phyloP scores from a whole-genome alignment of 1,140 invertebrate species.

The Drosophila santomea region DNA sequence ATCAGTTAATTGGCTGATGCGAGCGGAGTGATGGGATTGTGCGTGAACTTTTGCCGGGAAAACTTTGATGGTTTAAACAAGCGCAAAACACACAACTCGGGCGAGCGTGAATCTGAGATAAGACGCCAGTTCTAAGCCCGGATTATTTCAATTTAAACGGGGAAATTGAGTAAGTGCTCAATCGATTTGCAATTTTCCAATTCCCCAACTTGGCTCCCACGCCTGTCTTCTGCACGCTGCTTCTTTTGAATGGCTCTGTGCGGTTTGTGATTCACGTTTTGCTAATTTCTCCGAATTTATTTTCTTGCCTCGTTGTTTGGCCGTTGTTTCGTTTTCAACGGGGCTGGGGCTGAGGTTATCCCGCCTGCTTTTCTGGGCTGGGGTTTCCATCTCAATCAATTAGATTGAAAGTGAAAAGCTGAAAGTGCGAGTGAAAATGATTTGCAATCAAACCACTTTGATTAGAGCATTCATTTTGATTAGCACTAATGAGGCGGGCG shows the following conservation, averaged over 20 bases:
- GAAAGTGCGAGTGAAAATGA: slow-evolving; percentile 78
- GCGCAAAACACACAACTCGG: slow-evolving; percentile 41
- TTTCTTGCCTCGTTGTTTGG: slow-evolving; percentile 51
- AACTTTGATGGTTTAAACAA: slow-evolving; percentile 65
- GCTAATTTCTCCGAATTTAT: slow-evolving; percentile 61
- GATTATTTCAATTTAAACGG: background rate
- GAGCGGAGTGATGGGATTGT: slow-evolving; percentile 10
- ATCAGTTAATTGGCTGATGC: slow-evolving; percentile 51
- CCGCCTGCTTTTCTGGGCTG: slow-evolving; percentile 36
- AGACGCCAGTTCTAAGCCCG: slow-evolving; percentile 9
- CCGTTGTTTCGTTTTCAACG: slow-evolving; percentile 24
- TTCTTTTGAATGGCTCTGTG: slow-evolving; percentile 31
- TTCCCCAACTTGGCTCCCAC: slow-evolving; percentile 45
- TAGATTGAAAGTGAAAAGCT: slow-evolving; percentile 74
- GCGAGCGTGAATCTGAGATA: slow-evolving; percentile 56
- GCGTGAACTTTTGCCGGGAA: slow-evolving; percentile 24
- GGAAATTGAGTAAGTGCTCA: slow-evolving; percentile 19
- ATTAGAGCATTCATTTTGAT: slow-evolving; percentile 70
- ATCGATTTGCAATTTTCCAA: slow-evolving; percentile 7
- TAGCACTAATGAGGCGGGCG: slow-evolving; percentile 62
- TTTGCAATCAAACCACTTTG: slow-evolving; percentile 71
- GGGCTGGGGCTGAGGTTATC: background rate
- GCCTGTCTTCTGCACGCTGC: slow-evolving; percentile 37
- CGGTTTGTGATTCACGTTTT: slow-evolving; percentile 69
- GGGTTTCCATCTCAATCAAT: slow-evolving; percentile 51